A percentile compares a stretch with the other conserved stretches of the same genome.
Conservation (phyloP, 2,113 vertebrate genomes). For the Neotoma lepida region DNA sequence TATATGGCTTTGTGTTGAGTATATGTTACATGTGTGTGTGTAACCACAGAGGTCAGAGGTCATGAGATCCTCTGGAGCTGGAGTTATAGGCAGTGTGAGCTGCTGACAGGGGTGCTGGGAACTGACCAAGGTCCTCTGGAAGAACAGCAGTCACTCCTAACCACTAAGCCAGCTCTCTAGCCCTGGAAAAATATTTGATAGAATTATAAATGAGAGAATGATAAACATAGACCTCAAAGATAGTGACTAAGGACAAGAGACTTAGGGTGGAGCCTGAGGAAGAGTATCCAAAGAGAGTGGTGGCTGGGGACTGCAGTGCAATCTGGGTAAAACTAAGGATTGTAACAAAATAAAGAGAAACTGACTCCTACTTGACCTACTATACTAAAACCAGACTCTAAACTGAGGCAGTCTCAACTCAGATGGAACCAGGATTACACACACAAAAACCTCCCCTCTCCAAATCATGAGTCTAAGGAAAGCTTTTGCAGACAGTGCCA, state of each 20-base stretch:
- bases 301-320: not conserved
- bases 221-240: not conserved
- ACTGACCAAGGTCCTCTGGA: not conserved
- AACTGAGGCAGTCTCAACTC: not conserved
- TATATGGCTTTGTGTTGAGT: not conserved
- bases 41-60: not conserved
- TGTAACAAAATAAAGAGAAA: not conserved
- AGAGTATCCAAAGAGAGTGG: not conserved
- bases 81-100: not conserved
- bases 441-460: not conserved
- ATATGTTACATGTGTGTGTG: not conserved
- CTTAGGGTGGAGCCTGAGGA: not conserved
- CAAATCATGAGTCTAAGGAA: not conserved
- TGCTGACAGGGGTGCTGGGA: not conserved
- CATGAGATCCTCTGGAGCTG: not conserved
- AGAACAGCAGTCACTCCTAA: not conserved
- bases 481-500: conserved; percentile 55
- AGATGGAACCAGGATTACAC: not conserved
- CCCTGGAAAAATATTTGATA: not conserved
- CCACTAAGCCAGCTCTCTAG: not conserved
- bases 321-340: not conserved
- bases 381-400: not conserved
- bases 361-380: not conserved
- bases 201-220: not conserved
- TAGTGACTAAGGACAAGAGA: not conserved